Base-by-base conservation (phyloP, 2,113 vertebrate genomes). In the Castor canadensis region DNA sequence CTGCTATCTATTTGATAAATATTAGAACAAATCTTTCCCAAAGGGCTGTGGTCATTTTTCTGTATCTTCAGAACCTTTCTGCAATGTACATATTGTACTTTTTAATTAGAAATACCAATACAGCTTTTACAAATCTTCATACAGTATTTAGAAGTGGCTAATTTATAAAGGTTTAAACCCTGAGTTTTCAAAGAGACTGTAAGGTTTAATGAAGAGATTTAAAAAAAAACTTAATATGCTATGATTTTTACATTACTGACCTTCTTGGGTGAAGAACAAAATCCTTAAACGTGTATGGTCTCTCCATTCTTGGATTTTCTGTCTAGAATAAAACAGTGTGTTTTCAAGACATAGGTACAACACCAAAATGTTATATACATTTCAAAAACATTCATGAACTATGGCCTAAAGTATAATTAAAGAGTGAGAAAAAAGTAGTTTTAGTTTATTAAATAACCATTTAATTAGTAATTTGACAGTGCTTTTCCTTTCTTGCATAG, bases 231-330 rank as follows among this genome's bases (percentile, higher is more conserved):
- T 66, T 64, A 40, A 7, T 52, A 91, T 56, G 93, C 30, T 94
- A 58, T 84, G 58, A 89, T n/a, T 66, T n/a, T 94, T 75, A 15
- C 32, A 96, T 76, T 97, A 98, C 99, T 94, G 96, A 99, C 99
- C 99, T 99, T 98, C 99, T 99, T 77, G 99, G 99, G 95, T 99
- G 99, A 99, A 99, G 99, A 97, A 99, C 98, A 98, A 99, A 99
- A 98, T 99, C 99, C 98, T 99, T 99, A 98, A 99, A 99, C 19
- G 99, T 99, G 97, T 99, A 99, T 82, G 99, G 99, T 98, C 99
- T 99, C 98, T 99, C 99, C 97, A 98, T 98, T 96, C 98, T 98
- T 96, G 99, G 99, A 98, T 99, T 99, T 99, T 99, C 99, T 98
- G 99, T 99, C 99, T 99, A 98, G 93, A 98, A 99, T 95, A 98